These are phyloP conservation scores for Psix sp. DNA, from an alignment of 1,140 invertebrate species.

Conservation along the genomic window DNA sequence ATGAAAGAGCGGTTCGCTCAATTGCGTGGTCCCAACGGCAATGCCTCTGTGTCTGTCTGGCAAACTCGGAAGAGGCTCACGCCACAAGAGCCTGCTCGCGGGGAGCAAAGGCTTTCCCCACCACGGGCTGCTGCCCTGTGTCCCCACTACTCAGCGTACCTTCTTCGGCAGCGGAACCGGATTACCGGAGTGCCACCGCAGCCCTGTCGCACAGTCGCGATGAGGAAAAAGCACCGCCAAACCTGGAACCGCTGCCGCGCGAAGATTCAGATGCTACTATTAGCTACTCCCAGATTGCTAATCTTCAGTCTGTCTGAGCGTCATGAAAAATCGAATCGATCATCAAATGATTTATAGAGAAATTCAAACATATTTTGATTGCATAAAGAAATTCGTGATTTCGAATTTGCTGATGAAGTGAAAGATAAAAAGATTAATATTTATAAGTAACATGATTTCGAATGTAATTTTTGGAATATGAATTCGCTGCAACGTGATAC, in stretches of 20 bases:
- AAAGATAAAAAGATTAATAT: too few species aligned
- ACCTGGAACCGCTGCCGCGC: conserved; percentile 22
- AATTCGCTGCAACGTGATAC: too few species aligned
- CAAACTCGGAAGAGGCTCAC: conserved; percentile 61
- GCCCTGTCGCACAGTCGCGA: conserved; percentile 46
- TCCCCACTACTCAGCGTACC: conserved; percentile 48
- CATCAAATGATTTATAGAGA: too few species aligned
- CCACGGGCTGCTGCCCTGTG: conserved; percentile 24
- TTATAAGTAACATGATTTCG: too few species aligned
- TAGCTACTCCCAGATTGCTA: not conserved
- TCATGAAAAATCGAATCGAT: too few species aligned
- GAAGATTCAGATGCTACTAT: conserved; percentile 22
- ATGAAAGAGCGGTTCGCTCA: conserved; percentile 52
- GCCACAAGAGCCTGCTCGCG: conserved; percentile 58
- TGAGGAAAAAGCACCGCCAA: conserved; percentile 43
- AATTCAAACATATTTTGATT: too few species aligned
- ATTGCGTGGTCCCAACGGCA: conserved; percentile 71
- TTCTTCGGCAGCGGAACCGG: conserved; percentile 61
- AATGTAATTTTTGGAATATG: too few species aligned
- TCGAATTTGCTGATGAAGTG: too few species aligned
- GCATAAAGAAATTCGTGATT: too few species aligned
- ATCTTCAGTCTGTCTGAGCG: too few species aligned
- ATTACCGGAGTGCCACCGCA: conserved; percentile 58
- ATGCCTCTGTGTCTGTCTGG: conserved; percentile 65
- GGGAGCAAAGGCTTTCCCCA: conserved; percentile 56